A percentile compares a stretch with the other conserved stretches of the same genome.
Evolutionary conservation across 2,797 vertebrate genomes (phyloP).

Genomic region (Manis pentadactyla): DNA sequence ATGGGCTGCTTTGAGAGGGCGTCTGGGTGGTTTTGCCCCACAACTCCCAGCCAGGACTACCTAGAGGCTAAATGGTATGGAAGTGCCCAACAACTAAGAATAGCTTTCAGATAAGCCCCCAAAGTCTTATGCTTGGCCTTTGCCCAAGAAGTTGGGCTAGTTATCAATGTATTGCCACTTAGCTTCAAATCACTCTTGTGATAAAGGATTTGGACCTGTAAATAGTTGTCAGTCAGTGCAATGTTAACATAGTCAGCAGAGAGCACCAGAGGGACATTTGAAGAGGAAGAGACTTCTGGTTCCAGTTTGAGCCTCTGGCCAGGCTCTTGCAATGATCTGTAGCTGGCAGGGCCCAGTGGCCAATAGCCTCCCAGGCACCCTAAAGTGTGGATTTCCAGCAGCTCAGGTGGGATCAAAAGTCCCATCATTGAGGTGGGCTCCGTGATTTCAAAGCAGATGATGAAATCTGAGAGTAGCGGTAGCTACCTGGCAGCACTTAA

Average conservation of each 20-base stretch:
- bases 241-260: background rate
- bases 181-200: background rate
- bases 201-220: background rate
- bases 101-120: background rate
- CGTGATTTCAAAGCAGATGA: background rate
- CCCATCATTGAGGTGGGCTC: background rate
- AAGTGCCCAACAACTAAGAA: background rate
- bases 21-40: background rate
- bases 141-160: background rate
- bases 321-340: background rate
- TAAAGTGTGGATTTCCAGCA: background rate
- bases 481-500: background rate
- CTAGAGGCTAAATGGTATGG: background rate
- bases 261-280: background rate
- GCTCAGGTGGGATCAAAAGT: background rate
- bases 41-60: background rate
- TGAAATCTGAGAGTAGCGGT: background rate
- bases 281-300: background rate
- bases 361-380: background rate
- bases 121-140: background rate
- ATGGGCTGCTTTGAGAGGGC: background rate
- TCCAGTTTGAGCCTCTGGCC: background rate
- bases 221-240: background rate
- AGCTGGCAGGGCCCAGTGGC: accelerated
- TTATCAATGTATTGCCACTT: background rate